Evolutionary conservation across 2,888 invertebrate species (phyloP).

Genomic region (Spilosoma lubricipeda): DNA sequence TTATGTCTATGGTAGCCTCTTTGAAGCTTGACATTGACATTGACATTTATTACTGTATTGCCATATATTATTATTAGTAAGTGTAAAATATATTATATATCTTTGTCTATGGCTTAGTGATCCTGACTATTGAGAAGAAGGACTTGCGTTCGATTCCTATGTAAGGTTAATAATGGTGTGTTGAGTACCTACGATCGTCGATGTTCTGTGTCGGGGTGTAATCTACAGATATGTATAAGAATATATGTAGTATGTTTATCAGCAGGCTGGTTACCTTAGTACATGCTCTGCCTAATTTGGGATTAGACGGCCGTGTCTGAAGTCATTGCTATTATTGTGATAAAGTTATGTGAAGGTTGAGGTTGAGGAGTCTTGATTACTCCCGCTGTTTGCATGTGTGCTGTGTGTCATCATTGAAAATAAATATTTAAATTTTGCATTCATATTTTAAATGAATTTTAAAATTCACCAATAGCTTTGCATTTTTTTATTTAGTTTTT

Average conservation of each 20-base stretch:
- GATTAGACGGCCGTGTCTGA: background rate
- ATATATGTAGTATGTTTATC: background rate
- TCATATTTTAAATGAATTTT: constrained; percentile 2
- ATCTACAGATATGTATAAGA: background rate
- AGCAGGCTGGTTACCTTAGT: background rate
- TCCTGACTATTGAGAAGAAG: background rate
- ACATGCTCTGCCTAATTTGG: no score
- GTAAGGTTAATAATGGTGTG: background rate
- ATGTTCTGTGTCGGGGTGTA: background rate
- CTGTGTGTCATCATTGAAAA: background rate
- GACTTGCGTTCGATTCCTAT: background rate
- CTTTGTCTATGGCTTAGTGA: background rate
- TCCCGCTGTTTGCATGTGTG: no score
- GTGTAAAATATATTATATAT: background rate
- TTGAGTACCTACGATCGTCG: background rate
- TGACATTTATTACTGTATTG: no score
- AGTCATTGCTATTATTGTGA: no score
- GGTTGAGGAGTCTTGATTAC: background rate
- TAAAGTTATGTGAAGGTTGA: background rate
- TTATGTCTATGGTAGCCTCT: background rate
- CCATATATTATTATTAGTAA: background rate
- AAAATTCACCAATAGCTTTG: background rate
- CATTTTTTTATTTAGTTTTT: constrained; percentile 5
- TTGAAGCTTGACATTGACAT: background rate
- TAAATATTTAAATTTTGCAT: background rate